phyloP scores from a whole-genome alignment of 2,113 vertebrate genomes.

The Glaucidium brasilianum region DNA sequence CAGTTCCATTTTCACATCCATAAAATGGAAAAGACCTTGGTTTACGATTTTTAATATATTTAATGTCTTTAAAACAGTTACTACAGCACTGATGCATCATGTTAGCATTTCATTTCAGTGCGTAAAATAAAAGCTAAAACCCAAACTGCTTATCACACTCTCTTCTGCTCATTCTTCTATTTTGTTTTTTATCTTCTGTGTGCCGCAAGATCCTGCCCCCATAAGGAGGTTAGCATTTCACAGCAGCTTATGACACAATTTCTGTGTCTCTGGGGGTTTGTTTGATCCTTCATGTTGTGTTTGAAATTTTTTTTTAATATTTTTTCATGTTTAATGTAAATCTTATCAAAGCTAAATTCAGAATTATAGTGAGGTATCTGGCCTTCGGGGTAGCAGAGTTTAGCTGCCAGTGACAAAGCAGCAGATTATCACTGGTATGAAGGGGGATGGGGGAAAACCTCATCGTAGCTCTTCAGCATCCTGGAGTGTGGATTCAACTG shows the following conservation, averaged over 20 bases:
- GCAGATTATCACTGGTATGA: neutral
- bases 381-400: neutral
- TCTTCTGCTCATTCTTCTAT: neutral
- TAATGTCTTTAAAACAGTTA: neutral
- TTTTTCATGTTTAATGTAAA: neutral
- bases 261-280: neutral
- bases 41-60: neutral
- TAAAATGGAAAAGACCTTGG: neutral
- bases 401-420: neutral
- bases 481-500: neutral
- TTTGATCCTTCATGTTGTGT: neutral
- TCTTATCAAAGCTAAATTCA: neutral
- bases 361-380: neutral
- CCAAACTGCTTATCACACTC: neutral
- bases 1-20: neutral
- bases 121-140: neutral
- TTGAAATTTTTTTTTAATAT: neutral
- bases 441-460: neutral
- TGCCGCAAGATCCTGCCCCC: neutral
- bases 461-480: neutral
- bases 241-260: neutral
- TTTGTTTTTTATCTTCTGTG: neutral
- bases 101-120: neutral
- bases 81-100: neutral
- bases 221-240: neutral